Percentiles rank a stretch among this genome's conserved stretches.
Conservation (phyloP, 2,113 vertebrate species). For the Brachyhypopomus gauderio region DNA sequence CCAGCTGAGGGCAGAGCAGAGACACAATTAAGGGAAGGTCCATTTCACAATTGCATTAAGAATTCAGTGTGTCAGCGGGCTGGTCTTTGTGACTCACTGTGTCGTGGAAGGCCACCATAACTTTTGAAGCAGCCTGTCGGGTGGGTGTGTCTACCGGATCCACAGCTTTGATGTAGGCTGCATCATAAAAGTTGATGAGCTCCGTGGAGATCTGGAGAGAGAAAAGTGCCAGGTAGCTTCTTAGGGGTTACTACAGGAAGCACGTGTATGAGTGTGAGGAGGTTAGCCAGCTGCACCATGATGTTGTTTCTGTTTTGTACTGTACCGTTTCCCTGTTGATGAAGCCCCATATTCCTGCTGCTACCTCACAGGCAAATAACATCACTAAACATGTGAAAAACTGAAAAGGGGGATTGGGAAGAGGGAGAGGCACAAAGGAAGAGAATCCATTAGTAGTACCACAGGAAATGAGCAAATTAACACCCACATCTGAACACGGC, state of each 20-base stretch:
- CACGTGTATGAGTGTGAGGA: slow-evolving; percentile 2
- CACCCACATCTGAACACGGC: no score
- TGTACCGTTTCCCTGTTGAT: slow-evolving; percentile 92
- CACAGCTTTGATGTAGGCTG: slow-evolving; percentile 71
- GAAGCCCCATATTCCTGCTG: slow-evolving; percentile 94
- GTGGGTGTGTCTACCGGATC: not conserved
- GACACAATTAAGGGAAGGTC: no score
- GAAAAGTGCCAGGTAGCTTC: slow-evolving; percentile 7
- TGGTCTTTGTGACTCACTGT: slow-evolving; percentile 66
- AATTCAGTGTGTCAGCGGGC: no score
- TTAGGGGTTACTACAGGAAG: slow-evolving; percentile 6
- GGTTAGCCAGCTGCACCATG: not conserved
- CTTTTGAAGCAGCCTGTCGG: slow-evolving; percentile 63
- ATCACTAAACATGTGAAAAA: slow-evolving; percentile 96
- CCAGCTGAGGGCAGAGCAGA: slow-evolving; percentile 73
- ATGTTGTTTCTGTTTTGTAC: not conserved
- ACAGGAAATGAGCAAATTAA: no score
- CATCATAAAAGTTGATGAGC: slow-evolving; percentile 87
- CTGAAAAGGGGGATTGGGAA: slow-evolving; percentile 64
- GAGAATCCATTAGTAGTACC: not conserved
- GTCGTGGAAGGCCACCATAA: slow-evolving; percentile 88
- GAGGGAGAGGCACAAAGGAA: not conserved
- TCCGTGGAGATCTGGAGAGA: slow-evolving; percentile 83
- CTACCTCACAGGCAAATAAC: slow-evolving; percentile 95
- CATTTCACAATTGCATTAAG: no score